Base-by-base conservation (phyloP, 2,113 vertebrate genomes). In the Smithornis capensis region DNA sequence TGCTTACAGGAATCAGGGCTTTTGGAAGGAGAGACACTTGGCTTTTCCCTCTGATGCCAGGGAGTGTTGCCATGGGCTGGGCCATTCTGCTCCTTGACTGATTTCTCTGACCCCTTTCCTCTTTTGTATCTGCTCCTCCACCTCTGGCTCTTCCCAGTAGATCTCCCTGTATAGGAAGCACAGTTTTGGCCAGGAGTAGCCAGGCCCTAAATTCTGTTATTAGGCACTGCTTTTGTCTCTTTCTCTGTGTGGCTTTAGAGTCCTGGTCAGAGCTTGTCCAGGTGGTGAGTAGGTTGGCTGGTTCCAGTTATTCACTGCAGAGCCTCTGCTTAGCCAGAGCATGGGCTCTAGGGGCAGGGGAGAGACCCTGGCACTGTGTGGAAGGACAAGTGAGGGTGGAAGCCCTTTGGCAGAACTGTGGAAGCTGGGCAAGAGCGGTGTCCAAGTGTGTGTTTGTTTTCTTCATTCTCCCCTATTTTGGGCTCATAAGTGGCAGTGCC, bases 241-340 rank as follows among this genome's bases (percentile, higher is more conserved):
- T 87, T 25, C 55, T 50, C 35, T 1, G 1, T 37, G 65, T 62
- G 52, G 40, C 69, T 89, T 59, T 19, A 10, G 59, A 80, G 52
- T 70, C 47, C 67, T 4, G 10, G 50, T 47, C 88, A 83, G 68
- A 56, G 44, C 89, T 81, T 81, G 31, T 83, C 60, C 49, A 42
- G 45, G n/a, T 57, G 40, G 88, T 90, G 88, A 90, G 80, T 83
- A 85, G 67, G 64, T 87, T 92, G 89, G 88, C 93, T 87, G 88
- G 88, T 94, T 94, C 76, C 90, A 88, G 90, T 95, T 95, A 88
- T 75, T 96, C 88, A 83, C 88, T 84, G 64, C 60, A 50, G 73
- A 92, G 60, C 56, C 56, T 85, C 79, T 78, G 68, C 69, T 74
- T 44, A 47, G 62, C 80, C 65, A 55, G 40, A 55, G 33, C 18